These are phyloP conservation scores for Acromyrmex echinatior DNA, from an alignment of 1,140 invertebrate genomes.

Conservation along the genomic window DNA sequence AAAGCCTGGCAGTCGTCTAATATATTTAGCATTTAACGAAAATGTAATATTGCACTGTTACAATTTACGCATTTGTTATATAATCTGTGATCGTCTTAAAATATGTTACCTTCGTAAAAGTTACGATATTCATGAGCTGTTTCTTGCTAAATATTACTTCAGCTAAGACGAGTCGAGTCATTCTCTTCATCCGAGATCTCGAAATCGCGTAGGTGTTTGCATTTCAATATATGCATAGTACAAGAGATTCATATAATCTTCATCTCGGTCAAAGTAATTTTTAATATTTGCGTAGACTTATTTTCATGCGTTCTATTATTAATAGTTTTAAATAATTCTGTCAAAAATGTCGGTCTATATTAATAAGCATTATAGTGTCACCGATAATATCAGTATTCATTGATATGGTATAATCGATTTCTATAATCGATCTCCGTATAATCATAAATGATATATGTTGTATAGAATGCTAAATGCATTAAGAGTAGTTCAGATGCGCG, in stretches of 20 bases:
- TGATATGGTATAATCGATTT: neutral
- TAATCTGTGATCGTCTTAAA: conserved; percentile 28
- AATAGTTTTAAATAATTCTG: conserved; percentile 11
- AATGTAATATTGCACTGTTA: conserved; percentile 37
- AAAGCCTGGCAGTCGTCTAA: neutral
- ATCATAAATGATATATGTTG: conserved; percentile 18
- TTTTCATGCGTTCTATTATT: conserved; percentile 52
- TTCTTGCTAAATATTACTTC: conserved; percentile 42
- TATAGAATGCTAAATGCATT: conserved; percentile 30
- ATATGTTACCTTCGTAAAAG: conserved; percentile 15
- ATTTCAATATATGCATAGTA: conserved; percentile 58
- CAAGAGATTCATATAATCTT: conserved; percentile 66
- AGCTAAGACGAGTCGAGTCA: conserved; percentile 22
- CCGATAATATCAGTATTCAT: neutral
- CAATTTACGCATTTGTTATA: conserved; percentile 11
- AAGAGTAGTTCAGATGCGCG: neutral
- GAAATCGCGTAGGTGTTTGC: conserved; percentile 9
- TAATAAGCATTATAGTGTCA: conserved; percentile 10
- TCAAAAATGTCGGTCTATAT: conserved; percentile 8
- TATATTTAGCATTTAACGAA: conserved; percentile 36
- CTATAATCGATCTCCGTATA: neutral
- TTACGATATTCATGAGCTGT: conserved; percentile 37
- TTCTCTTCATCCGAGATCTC: neutral
- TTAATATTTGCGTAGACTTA: conserved; percentile 25
- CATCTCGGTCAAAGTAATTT: conserved; percentile 47